These are phyloP conservation scores for Creontiades dilutus DNA, from an alignment of 2,888 invertebrate species.

Conservation along the genomic window DNA sequence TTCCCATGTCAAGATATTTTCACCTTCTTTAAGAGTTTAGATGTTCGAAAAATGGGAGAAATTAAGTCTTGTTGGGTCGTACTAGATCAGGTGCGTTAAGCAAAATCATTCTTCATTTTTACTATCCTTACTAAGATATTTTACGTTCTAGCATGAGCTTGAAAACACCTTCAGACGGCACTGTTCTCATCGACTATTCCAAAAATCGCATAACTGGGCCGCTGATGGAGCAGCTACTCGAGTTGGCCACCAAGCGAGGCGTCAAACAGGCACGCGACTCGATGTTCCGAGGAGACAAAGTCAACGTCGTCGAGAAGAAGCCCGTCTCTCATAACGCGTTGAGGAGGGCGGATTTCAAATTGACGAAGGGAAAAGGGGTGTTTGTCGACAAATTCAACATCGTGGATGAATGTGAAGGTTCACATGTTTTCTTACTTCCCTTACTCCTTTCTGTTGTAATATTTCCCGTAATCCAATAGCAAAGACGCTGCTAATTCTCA, in stretches of 20 bases:
- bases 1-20: too few species aligned
- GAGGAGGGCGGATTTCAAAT: constrained; percentile 85
- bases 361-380: neutral
- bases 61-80: too few species aligned
- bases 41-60: too few species aligned
- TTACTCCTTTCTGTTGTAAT: too few species aligned
- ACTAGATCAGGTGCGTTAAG: too few species aligned
- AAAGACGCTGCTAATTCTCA: too few species aligned
- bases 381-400: constrained; percentile 64
- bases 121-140: too few species aligned
- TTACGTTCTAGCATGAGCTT: constrained; percentile 83
- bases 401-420: constrained; percentile 64
- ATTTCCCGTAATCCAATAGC: too few species aligned
- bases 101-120: too few species aligned
- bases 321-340: constrained; percentile 98
- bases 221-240: constrained; percentile 79
- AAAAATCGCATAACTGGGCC: constrained; percentile 94
- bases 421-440: too few species aligned
- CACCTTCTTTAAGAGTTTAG: too few species aligned
- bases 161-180: constrained; percentile 90
- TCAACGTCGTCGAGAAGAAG: constrained; percentile 99
- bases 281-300: constrained; percentile 95
- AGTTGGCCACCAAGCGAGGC: constrained; percentile 78
- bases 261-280: constrained; percentile 92
- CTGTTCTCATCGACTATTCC: constrained; percentile 96